Percentiles rank a stretch among this genome's conserved stretches.
These are phyloP conservation scores for Cerastis rubricosa DNA, from an alignment of 2,888 invertebrate genomes.

Conservation along the genomic window DNA sequence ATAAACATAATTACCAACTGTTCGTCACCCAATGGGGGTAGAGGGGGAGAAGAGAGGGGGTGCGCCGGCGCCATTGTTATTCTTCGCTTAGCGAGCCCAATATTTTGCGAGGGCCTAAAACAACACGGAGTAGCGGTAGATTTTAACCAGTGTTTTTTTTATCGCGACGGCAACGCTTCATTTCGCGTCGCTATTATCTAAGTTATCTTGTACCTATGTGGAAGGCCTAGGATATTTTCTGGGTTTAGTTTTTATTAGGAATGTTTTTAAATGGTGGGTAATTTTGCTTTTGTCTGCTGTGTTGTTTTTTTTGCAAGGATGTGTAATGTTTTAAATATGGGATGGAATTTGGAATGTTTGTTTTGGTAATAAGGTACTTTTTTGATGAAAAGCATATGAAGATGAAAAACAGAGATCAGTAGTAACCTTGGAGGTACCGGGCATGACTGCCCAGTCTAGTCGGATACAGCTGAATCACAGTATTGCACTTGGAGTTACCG, in stretches of 20 bases:
- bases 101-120: slow-evolving; percentile 86
- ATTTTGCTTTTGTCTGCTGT: slow-evolving; percentile 22
- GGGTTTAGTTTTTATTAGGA: slow-evolving; percentile 46
- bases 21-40: slow-evolving; percentile 33
- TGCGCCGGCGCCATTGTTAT: slow-evolving; percentile 77
- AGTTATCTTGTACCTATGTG: slow-evolving; percentile 68
- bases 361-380: neutral
- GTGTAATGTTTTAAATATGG: slow-evolving; percentile 16
- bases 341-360: neutral
- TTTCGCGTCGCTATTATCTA: slow-evolving; percentile 78
- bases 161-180: slow-evolving; percentile 75
- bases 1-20: slow-evolving; percentile 54
- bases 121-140: slow-evolving; percentile 75
- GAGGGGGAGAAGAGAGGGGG: slow-evolving; percentile 3
- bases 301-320: slow-evolving; percentile 18
- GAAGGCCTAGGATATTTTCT: slow-evolving; percentile 52
- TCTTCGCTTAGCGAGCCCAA: slow-evolving; percentile 83
- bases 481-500: too few species aligned
- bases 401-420: too few species aligned
- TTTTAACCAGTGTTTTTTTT: slow-evolving; percentile 78
- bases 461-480: too few species aligned
- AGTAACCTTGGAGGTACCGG: too few species aligned
- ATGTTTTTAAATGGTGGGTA: slow-evolving; percentile 42
- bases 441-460: too few species aligned
- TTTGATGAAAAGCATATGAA: neutral